Conservation (phyloP, 23 tunicate genomes). For the Trididemnum nubilum region DNA sequence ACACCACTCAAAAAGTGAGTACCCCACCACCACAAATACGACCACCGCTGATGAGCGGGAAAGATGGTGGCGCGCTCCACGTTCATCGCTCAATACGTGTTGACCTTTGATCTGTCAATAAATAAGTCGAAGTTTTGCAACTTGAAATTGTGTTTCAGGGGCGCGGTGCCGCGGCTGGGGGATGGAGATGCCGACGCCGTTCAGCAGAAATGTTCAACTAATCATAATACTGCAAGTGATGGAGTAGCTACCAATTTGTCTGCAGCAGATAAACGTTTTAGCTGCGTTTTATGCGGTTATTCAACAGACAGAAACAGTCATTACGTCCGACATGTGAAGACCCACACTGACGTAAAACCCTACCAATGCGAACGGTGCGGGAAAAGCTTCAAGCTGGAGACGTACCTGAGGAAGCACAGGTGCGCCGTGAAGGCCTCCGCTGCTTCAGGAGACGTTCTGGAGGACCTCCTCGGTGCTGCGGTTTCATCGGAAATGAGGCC, state of each 20-base stretch:
- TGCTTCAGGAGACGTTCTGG: not conserved
- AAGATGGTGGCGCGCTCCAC: too few species aligned
- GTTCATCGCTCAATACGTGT: too few species aligned
- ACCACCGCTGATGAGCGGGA: too few species aligned
- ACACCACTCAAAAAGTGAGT: too few species aligned
- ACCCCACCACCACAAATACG: too few species aligned
- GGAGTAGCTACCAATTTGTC: not conserved
- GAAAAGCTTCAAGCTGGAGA: slow-evolving; percentile 51
- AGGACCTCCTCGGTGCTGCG: not conserved
- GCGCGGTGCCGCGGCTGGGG: not conserved
- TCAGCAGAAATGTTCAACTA: slow-evolving; percentile 12
- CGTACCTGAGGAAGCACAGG: slow-evolving; percentile 58
- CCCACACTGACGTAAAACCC: slow-evolving; percentile 51
- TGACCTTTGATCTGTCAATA: too few species aligned
- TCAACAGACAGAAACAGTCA: slow-evolving; percentile 80
- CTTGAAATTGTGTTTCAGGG: not conserved
- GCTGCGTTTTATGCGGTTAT: slow-evolving; percentile 71
- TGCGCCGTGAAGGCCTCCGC: slow-evolving; percentile 28
- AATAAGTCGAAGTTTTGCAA: not conserved
- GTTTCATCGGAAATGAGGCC: too few species aligned
- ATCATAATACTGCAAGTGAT: not conserved
- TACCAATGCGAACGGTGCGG: slow-evolving; percentile 67
- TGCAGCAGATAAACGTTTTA: not conserved
- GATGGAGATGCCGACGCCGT: not conserved
- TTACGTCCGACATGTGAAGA: slow-evolving; percentile 49